Evolutionary conservation across 2,113 vertebrate species (phyloP).

Genomic region (Seriola quinqueradiata): DNA sequence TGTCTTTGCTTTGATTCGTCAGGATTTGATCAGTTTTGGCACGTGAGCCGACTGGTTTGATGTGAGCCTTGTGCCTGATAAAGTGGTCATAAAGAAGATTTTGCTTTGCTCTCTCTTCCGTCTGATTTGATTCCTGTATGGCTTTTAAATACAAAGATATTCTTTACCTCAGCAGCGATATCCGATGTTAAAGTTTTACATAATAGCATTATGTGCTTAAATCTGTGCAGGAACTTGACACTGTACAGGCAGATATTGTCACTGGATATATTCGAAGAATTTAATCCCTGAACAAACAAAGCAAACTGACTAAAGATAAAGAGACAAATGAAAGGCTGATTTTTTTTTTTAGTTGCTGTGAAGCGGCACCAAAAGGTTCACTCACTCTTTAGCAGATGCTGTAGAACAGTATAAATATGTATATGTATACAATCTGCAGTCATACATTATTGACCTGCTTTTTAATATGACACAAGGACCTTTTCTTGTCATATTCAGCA

Average conservation of each 20-base stretch:
- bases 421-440: no score
- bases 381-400: not conserved
- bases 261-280: no score
- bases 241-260: not conserved
- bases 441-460: no score
- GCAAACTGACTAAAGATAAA: not conserved
- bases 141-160: conserved; percentile 18
- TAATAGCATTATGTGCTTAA: no score
- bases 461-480: no score
- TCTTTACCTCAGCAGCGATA: not conserved
- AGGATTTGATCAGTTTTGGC: conserved; percentile 2
- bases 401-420: not conserved
- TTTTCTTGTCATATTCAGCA: not conserved
- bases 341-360: not conserved
- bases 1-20: not conserved
- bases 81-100: not conserved
- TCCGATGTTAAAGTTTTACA: no score
- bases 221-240: not conserved
- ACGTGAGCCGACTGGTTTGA: not conserved
- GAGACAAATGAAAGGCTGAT: not conserved
- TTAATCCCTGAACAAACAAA: not conserved
- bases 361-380: not conserved
- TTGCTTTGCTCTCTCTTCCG: not conserved
- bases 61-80: not conserved
- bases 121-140: not conserved